These are phyloP conservation scores for Eristalis pertinax DNA, from an alignment of 2,888 invertebrate genomes.

Conservation along the genomic window DNA sequence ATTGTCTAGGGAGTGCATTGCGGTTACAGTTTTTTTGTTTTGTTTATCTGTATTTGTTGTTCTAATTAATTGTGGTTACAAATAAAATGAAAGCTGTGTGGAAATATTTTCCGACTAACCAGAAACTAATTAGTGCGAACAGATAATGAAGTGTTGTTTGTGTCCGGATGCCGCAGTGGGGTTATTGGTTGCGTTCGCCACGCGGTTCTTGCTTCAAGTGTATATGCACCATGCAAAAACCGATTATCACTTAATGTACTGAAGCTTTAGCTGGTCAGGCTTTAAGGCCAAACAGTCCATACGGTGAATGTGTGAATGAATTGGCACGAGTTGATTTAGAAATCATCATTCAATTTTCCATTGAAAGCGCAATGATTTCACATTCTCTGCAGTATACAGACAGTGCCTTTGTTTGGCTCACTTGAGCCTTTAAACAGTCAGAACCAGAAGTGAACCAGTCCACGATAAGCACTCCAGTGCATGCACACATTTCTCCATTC, in stretches of 20 bases:
- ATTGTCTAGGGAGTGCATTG: background rate
- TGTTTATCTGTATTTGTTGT: background rate
- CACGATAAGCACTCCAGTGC: too few species aligned
- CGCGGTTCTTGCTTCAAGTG: background rate
- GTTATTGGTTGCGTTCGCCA: background rate
- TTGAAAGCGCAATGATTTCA: too few species aligned
- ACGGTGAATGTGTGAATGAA: too few species aligned
- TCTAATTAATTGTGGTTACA: slow-evolving; percentile 5
- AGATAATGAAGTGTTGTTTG: background rate
- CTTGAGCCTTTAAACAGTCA: too few species aligned
- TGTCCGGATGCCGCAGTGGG: background rate
- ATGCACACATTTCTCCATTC: too few species aligned
- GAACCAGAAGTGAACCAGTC: too few species aligned
- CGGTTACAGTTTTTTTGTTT: background rate
- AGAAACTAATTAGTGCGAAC: background rate
- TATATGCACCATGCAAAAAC: background rate
- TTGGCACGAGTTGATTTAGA: too few species aligned
- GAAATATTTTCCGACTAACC: background rate
- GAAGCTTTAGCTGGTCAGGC: too few species aligned
- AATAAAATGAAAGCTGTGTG: background rate
- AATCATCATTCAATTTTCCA: too few species aligned
- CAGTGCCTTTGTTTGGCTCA: too few species aligned
- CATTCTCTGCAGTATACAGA: too few species aligned
- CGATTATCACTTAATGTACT: background rate
- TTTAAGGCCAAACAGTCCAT: too few species aligned